These are phyloP conservation scores for Ceyx melanurus DNA, from an alignment of 2,113 vertebrate species.

Conservation along the genomic window DNA sequence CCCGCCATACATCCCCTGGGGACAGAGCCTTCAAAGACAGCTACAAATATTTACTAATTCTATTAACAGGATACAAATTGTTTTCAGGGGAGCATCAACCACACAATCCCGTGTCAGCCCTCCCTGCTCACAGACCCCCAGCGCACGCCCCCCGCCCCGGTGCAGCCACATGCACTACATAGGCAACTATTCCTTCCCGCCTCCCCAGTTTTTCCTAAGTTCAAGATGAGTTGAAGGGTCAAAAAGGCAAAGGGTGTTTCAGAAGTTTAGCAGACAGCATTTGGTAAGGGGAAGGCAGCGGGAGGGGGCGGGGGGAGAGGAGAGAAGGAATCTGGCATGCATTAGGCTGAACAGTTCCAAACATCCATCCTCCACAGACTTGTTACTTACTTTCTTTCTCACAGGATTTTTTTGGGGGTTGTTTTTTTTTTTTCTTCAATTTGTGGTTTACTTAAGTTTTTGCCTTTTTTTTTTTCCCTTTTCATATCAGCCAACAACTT, in stretches of 20 bases:
- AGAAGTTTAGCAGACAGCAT: constrained; percentile 84
- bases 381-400: constrained; percentile 65
- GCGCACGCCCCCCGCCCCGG: background rate
- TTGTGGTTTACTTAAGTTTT: constrained; percentile 51
- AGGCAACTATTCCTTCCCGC: constrained; percentile 59
- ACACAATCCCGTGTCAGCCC: background rate
- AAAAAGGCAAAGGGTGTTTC: constrained; percentile 86
- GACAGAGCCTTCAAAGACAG: constrained; percentile 71
- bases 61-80: constrained; percentile 77
- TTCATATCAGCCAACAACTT: constrained; percentile 33
- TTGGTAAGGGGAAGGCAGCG: constrained; percentile 65
- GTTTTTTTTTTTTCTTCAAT: constrained; percentile 4
- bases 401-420: background rate
- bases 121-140: background rate
- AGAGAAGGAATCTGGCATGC: constrained; percentile 71
- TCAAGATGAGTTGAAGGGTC: constrained; percentile 87
- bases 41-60: constrained; percentile 84
- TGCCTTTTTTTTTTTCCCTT: background rate
- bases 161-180: background rate
- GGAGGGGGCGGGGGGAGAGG: constrained; percentile 34
- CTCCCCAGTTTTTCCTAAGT: constrained; percentile 78
- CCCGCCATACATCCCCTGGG: constrained; percentile 60
- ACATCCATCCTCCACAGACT: constrained; percentile 72
- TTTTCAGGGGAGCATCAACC: constrained; percentile 70
- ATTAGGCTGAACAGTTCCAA: constrained; percentile 73